Percentiles rank a stretch among this genome's conserved stretches.
Evolutionary conservation across 2,888 invertebrate genomes (phyloP).

Genomic region (Melanophora roralis): DNA sequence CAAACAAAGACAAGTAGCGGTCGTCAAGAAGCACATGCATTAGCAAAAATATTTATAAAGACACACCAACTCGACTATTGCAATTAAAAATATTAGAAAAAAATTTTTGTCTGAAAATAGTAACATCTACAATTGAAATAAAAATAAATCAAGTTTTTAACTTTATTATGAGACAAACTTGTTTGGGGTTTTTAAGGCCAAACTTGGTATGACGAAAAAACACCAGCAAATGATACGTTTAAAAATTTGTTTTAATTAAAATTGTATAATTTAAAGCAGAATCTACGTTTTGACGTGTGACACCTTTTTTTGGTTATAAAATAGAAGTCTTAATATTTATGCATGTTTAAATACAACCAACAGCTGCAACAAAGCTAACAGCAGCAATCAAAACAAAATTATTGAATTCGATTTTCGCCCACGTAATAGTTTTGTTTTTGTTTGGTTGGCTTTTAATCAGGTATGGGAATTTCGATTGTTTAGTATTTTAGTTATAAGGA

Average conservation of each 20-base stretch:
- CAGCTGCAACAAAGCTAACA: background rate
- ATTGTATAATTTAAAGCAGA: background rate
- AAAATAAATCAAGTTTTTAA: slow-evolving; percentile 30
- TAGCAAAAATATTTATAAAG: too few species aligned
- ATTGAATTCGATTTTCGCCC: slow-evolving; percentile 25
- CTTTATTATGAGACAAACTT: slow-evolving; percentile 14
- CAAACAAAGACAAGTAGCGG: slow-evolving; percentile 4
- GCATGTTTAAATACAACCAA: background rate
- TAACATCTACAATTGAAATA: slow-evolving; percentile 20
- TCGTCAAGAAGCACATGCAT: background rate
- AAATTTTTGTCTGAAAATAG: background rate
- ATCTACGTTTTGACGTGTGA: slow-evolving; percentile 39
- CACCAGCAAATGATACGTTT: background rate
- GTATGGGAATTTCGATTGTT: background rate
- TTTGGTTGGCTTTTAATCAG: background rate
- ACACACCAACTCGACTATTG: background rate
- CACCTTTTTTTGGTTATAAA: slow-evolving; percentile 40
- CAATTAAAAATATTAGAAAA: slow-evolving; percentile 41
- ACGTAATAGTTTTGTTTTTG: slow-evolving; percentile 6
- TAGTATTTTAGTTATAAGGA: background rate
- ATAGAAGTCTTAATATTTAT: too few species aligned
- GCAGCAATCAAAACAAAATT: background rate
- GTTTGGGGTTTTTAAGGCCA: background rate
- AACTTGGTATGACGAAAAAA: background rate
- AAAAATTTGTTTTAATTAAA: slow-evolving; percentile 10